These are phyloP conservation scores for Gonatopus flavifemur DNA, from an alignment of 1,140 invertebrate species.

Conservation along the genomic window DNA sequence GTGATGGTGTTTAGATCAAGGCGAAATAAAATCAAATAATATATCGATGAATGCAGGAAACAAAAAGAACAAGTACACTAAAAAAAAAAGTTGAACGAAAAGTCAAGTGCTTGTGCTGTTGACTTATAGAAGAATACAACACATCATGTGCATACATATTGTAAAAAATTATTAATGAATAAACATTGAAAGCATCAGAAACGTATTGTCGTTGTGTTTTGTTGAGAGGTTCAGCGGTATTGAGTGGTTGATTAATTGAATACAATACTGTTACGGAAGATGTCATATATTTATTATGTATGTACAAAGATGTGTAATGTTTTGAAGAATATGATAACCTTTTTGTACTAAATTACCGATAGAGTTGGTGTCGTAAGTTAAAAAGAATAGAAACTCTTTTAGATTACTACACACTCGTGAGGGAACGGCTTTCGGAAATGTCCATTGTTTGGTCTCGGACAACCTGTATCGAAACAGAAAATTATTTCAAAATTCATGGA, in stretches of 20 bases:
- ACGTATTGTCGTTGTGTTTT: no score
- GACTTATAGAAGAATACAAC: slow-evolving; percentile 38
- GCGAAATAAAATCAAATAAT: slow-evolving; percentile 25
- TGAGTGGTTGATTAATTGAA: no score
- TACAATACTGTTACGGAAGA: slow-evolving; percentile 5
- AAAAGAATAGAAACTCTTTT: slow-evolving; percentile 31
- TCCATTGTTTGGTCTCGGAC: slow-evolving; percentile 54
- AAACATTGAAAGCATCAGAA: slow-evolving; percentile 51
- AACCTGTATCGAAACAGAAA: no score
- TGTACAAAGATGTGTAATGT: slow-evolving; percentile 39
- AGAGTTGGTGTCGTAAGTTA: slow-evolving; percentile 12
- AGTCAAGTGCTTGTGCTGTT: slow-evolving; percentile 31
- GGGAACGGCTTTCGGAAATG: slow-evolving; percentile 60
- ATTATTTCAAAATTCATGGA: no score
- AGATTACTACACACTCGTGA: slow-evolving; percentile 72
- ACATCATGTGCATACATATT: slow-evolving; percentile 46
- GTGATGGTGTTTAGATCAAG: slow-evolving; percentile 25
- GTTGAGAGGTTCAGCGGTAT: no score
- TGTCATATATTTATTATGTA: slow-evolving; percentile 34
- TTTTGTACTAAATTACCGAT: slow-evolving; percentile 21
- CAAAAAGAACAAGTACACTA: slow-evolving; percentile 24
- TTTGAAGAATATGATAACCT: slow-evolving; percentile 15
- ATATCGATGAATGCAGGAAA: not conserved
- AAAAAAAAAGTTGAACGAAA: no score
- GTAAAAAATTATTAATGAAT: slow-evolving; percentile 56